Evolutionary conservation across 2,888 invertebrate species (phyloP).

Genomic region (Dinocampus coccinellae): DNA sequence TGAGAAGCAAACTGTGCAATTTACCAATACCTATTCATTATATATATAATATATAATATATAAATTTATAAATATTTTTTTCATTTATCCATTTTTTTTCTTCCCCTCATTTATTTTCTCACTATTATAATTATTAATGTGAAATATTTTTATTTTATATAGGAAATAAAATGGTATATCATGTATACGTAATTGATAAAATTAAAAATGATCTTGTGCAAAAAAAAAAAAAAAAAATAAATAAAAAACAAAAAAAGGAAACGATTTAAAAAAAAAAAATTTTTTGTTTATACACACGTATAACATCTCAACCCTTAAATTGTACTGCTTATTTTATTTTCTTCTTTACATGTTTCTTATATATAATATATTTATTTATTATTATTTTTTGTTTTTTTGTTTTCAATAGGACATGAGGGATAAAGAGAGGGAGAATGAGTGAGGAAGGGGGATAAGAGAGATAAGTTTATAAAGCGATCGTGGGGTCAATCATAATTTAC

Average conservation of each 20-base stretch:
- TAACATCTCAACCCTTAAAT: not conserved
- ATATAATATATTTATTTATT: not conserved
- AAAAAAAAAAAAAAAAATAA: not conserved
- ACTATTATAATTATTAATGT: no score
- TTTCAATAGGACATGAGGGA: not conserved
- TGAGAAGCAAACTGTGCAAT: not conserved
- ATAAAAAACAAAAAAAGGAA: not conserved
- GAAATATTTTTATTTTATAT: no score
- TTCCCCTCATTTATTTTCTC: not conserved
- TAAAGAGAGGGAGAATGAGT: constrained; percentile 26
- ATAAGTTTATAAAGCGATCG: constrained; percentile 33
- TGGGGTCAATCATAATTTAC: constrained; percentile 65
- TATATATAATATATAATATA: not conserved
- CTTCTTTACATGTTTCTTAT: not conserved
- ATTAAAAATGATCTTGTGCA: no score
- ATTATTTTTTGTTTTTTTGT: constrained; percentile 12
- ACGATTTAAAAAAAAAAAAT: not conserved
- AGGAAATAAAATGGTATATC: no score
- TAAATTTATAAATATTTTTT: not conserved
- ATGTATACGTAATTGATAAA: no score
- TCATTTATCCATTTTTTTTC: not conserved
- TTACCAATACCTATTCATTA: not conserved
- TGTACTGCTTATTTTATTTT: not conserved
- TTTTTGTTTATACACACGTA: not conserved
- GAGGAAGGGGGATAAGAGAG: constrained; percentile 31